Base-by-base conservation (phyloP, 1,140 invertebrate genomes). In the Dreissena polymorpha region DNA sequence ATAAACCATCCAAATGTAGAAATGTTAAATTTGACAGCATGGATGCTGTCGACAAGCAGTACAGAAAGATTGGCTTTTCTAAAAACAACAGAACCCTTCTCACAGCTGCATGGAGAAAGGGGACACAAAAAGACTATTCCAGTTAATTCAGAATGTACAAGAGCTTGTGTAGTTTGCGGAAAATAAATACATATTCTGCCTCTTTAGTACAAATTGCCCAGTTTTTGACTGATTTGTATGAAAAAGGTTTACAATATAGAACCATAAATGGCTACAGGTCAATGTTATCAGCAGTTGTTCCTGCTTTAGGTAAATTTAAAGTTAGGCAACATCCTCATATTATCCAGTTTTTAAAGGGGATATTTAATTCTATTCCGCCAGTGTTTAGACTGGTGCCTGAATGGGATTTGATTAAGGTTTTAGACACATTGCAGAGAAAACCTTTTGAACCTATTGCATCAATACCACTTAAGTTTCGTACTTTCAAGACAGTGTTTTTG, bases 281-380 rank as follows among this genome's bases (percentile, higher is more conserved):
- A n/a, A n/a, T 85, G 84, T 72, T 85, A 25, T 82, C 78, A 21
- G 68, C 78, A 14, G 5, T 85, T 12, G 57, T 78, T 57, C 49
- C 83, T 0, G 60, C 63, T 27, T 49, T 85, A 57, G 76, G 49
- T 10, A 68, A 85, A 27, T n/a, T n/a, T n/a, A n/a, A n/a, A n/a
- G n/a, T n/a, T 51, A 63, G 21, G 70, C 69, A 85, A 71, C 77
- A 85, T 64, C 68, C 67, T 64, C 68, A 75, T 68, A 80, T 84
- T 29, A 83, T 83, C 39, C 16, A 68, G 39, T n/a, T 83, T n/a
- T 7, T 82, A 14, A 70, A 85, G 69, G 73, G 70, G 7, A 25
- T 80, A 21, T 81, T 86, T 39, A 86, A 83, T 75, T 21, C 16
- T 27, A 73, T 23, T 67, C 70, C 79, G 10, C 64, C 72, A 63